A percentile compares a stretch with the other conserved stretches of the same genome.
phyloP scores from a whole-genome alignment of 1,140 invertebrate species.

The Bombus consobrinus region DNA sequence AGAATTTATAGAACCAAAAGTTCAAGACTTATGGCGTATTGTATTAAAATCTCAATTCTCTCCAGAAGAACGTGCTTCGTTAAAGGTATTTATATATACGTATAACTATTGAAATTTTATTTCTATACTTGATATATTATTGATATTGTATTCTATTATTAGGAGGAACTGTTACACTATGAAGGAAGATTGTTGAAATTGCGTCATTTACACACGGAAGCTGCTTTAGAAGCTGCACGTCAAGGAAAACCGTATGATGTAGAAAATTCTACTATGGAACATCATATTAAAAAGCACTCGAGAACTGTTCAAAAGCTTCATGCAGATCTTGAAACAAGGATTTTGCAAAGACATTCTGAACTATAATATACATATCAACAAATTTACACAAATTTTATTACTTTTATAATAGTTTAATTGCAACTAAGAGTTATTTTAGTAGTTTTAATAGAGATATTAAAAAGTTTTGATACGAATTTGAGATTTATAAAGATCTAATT shows the following conservation, averaged over 20 bases:
- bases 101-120: not conserved
- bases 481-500: not conserved
- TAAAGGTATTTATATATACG: slow-evolving; percentile 85
- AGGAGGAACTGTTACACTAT: slow-evolving; percentile 94
- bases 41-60: slow-evolving; percentile 92
- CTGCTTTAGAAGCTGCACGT: slow-evolving; percentile 78
- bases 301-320: slow-evolving; percentile 95
- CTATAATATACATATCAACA: slow-evolving; percentile 81
- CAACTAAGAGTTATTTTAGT: not conserved
- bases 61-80: slow-evolving; percentile 90
- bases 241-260: slow-evolving; percentile 70
- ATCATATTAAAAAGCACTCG: slow-evolving; percentile 91
- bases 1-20: slow-evolving; percentile 95
- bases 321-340: slow-evolving; percentile 90
- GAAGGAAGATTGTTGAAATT: slow-evolving; percentile 93
- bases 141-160: slow-evolving; percentile 42
- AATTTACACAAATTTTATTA: not conserved
- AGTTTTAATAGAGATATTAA: not conserved
- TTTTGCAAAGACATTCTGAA: slow-evolving; percentile 89
- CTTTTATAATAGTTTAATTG: not conserved
- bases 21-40: slow-evolving; percentile 93
- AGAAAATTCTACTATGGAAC: slow-evolving; percentile 81
- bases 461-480: not conserved
- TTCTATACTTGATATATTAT: slow-evolving; percentile 1
- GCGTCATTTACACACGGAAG: slow-evolving; percentile 90